Base-by-base conservation (phyloP, 2,797 vertebrate genomes). In the Adrianichthys oophorus region DNA sequence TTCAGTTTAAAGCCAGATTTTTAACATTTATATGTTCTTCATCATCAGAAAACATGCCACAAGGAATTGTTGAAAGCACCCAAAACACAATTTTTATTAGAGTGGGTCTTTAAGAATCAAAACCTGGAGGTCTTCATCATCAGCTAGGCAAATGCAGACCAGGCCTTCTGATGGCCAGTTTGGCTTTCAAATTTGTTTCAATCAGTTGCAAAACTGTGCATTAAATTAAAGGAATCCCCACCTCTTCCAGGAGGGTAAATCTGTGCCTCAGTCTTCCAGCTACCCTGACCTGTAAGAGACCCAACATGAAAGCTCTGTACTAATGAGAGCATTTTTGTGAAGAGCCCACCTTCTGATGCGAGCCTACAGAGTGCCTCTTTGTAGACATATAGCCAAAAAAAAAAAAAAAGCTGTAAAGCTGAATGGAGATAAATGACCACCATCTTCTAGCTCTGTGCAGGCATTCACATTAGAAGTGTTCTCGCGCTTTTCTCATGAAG, bases 381-480 rank as follows among this genome's bases (percentile, higher is more conserved):
- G 49, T 65, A 52, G 47, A 43, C 59, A 41, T 45, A 60, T 45
- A 52, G 58, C 49, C 47, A 37, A 21, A 21, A 21, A 21, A 21
- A 24, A 44, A 42, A 43, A 52, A 29, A 59, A 67, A 19, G 54
- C 49, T 44, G 37, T 1, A 26, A 40, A 59, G 3, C 23, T n/a
- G 26, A 24, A 23, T 15, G 42, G 8, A 49, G 49, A 52, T 14
- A 19, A 14, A 19, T 4, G 46, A 40, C 47, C 48, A 45, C n/a
- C 59, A 13, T 45, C 52, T 41, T 61, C 56, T 64, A 74, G 54
- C 44, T 62, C 68, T 70, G 71, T 80, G 74, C 65, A 72, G 63
- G 58, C 74, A 65, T 82, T 82, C 84, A 21, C 86, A 86, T 81
- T 67, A 49, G 19, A 82, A 61, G 79, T 60, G 59, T 84, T 76